Base-by-base conservation (phyloP, 2,113 vertebrate species). In the Perca schrenkii region DNA sequence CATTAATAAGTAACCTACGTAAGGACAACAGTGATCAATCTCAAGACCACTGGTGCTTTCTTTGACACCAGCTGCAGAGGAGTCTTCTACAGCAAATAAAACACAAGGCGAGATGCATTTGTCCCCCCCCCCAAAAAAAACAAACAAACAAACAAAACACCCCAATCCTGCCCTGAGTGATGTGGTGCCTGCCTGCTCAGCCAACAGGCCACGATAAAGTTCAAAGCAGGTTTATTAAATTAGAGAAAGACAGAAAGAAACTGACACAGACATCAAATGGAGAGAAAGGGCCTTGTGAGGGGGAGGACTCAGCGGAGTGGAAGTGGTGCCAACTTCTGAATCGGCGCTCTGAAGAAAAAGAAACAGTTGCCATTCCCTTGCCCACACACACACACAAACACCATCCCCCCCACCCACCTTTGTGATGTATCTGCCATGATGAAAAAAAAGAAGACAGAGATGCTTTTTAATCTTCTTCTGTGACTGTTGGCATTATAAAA, bases 201-300 rank as follows among this genome's bases (percentile, higher is more conserved):
- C 83, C 79, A 73, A 74, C 87, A 91, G 80, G 86, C 87, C 85
- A 54, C 52, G 76, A 91, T 89, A 82, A 86, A 88, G 88, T 92
- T 95, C 92, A 95, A 95, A 94, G 90, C 72, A 14, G 77, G 87
- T 85, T 94, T 91, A 94, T 94, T 94, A 93, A 94, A 94, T 94
- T 93, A 91, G 75, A 94, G 87, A 85, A 88, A 92, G 92, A 87
- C 84, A 86, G 90, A 91, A 71, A 91, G 89, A 90, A 90, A 85
- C 69, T 89, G 92, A 94, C 88, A 91, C 67, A 93, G 87, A 93
- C 93, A 93, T 95, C 93, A 95, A 92, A 94, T 76, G 16, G 66
- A 84, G 84, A 87, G 88, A 86, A 65, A 86, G 71, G 78, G 81
- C 84, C 80, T 70, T 80, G 82, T 78, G 91, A 91, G 84, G 88